Evolutionary conservation across 1,140 invertebrate species (phyloP), one percentile per base, ranked within the genome.

Genomic region (Papilio polytes): DNA sequence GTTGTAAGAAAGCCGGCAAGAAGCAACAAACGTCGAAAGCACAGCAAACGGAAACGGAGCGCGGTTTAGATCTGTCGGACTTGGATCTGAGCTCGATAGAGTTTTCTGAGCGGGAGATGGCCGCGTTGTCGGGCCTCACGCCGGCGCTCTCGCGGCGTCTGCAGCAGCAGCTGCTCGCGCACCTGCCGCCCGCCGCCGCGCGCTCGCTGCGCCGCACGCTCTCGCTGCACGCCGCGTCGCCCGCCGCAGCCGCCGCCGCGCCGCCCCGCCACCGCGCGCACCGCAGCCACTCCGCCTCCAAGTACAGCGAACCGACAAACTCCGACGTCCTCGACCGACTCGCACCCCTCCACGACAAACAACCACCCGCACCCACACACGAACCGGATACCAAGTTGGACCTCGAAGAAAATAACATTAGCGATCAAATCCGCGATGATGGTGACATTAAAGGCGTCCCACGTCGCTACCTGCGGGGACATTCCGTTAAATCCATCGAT

Each of bases 101-200:
- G 89, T 94, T 97, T 36, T 96, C 96, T 82, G 96, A 97, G 90
- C 95, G 96, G 86, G 96, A 97, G 92, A 94, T 96, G 84, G 95
- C 96, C 84, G 96, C 96, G 80, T 90, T 97, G 86, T 96, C 96
- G 8, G 96, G 96, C 83, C 95, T 97, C 70, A 96, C 96, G 74
- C 96, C 96, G 10, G 96, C 96, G 77, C 89, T 97, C 83, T 96
- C 96, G 63, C 95, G 96, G 83, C 95, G 96, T 46, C 96, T 97
- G 85, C 96, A 96, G 92, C 96, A 95, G 83, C 96, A 97, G 89
- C 91, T 97, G 81, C 91, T 97, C 63, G 96, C 96, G 78, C 96
- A 96, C 87, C 89, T 97, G 83, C 96, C 96, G 41, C 96, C 96
- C 8, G 96, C 95, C 80, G 96, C 96, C 90, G 96, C 96, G 3